These are phyloP conservation scores for Ploceus nigricollis DNA, from an alignment of 2,113 vertebrate genomes.

Conservation along the genomic window DNA sequence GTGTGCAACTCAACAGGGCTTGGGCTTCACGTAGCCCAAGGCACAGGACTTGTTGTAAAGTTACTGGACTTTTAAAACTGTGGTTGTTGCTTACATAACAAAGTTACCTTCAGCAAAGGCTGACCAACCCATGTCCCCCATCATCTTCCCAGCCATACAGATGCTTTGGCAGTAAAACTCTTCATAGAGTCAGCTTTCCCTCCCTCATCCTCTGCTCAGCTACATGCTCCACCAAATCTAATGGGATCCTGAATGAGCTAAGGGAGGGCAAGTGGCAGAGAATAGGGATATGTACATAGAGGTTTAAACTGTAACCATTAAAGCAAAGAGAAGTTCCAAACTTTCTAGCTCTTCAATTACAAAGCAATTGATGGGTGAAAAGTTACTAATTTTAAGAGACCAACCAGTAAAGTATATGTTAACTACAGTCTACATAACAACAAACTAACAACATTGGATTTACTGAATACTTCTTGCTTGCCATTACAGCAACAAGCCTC, in stretches of 20 bases:
- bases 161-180: background rate
- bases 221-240: background rate
- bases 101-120: background rate
- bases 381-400: background rate
- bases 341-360: background rate
- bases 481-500: background rate
- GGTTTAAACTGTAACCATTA: background rate
- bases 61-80: background rate
- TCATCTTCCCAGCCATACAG: background rate
- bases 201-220: background rate
- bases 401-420: background rate
- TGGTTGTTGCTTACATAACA: background rate
- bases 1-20: background rate
- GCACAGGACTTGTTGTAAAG: background rate
- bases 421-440: background rate
- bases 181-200: background rate
- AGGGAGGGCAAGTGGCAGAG: background rate
- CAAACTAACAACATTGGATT: background rate
- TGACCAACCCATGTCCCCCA: accelerated
- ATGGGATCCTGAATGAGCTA: background rate
- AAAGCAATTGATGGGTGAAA: background rate
- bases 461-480: background rate
- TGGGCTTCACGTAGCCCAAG: accelerated
- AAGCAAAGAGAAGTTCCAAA: background rate
- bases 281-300: accelerated